Evolutionary conservation across 1,140 invertebrate species (phyloP), one percentile per base, ranked within the genome.

Genomic region (Drosophila eugracilis): DNA sequence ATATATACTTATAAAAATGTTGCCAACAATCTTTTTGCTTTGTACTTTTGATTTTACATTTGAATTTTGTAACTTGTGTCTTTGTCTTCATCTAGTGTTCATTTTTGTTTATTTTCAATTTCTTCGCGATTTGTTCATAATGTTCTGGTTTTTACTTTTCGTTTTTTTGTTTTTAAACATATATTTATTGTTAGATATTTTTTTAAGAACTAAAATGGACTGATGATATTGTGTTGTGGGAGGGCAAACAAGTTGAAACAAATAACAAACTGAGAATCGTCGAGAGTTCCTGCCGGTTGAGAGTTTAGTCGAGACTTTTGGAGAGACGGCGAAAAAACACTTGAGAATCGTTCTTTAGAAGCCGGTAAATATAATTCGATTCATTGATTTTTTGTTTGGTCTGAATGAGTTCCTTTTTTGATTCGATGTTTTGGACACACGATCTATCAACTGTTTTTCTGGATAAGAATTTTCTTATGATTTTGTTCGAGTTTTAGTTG

Each of bases 21-120:
- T 88, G 83, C 81, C 81, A 86, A 86, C 81, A 88, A 86, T 86
- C 81, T 86, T 85, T 83, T 80, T 88, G 69, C 77, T 86, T 86
- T 86, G 81, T 86, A 86, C 81, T 86, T 86, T 86, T 86, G 81
- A 86, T 86, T 86, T 85, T 80, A 71, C 75, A 70, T 84, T 84
- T 83, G 70, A 84, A 84, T 84, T 79, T 84, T 50, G 71, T 85
- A 71, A 76, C 52, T 50, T 62, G 45, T 74, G 50, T 81, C 34
- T 26, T 49, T 60, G 37, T 84, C n/a, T n/a, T 54, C 42, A 34
- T 54, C 41, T 55, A 34, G n/a, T 58, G 19, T 59, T 39, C n/a
- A n/a, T n/a, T 53, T 42, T 67, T 5, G 2, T 12, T 30, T 30
- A 7, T 59, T 19, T 54, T 62, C 10, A 28, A 36, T 30, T 45